A percentile compares a stretch with the other conserved stretches of the same genome.
phyloP scores from a whole-genome alignment of 2,888 invertebrate genomes.

The Caenorhabditis panamensis region DNA sequence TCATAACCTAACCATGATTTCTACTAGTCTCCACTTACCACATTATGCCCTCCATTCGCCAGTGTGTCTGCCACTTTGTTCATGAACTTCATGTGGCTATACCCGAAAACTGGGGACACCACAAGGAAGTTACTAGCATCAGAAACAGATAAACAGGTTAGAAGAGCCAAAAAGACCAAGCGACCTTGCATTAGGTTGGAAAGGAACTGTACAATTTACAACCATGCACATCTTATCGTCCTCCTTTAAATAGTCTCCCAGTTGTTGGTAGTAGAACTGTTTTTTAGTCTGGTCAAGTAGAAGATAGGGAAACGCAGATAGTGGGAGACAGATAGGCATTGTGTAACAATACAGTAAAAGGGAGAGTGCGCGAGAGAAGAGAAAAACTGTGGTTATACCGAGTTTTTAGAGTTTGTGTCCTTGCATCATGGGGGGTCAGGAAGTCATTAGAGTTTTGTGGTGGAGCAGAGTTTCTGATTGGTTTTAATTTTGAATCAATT shows the following conservation, averaged over 20 bases:
- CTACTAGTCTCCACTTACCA: conserved; percentile 14
- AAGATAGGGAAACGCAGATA: neutral
- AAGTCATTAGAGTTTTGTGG: too few relatives aligned
- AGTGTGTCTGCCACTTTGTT: conserved; percentile 42
- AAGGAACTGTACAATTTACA: neutral
- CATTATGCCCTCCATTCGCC: conserved; percentile 40
- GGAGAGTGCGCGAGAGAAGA: neutral
- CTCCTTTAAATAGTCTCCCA: conserved; percentile 3
- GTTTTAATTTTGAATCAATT: neutral
- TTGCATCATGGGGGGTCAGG: neutral
- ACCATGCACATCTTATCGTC: conserved; percentile 12
- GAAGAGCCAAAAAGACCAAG: neutral
- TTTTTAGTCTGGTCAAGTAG: neutral
- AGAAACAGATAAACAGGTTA: neutral
- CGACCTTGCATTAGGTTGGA: neutral
- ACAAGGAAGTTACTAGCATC: conserved; percentile 26
- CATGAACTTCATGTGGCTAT: conserved; percentile 54
- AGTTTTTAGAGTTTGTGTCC: conserved; percentile 31
- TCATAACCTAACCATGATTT: too few relatives aligned
- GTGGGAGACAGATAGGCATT: neutral
- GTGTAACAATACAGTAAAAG: neutral
- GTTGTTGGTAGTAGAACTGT: neutral
- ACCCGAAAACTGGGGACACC: conserved; percentile 43
- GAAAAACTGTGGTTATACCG: neutral
- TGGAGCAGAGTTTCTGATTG: neutral